A percentile compares a stretch with the other conserved stretches of the same genome.
phyloP scores from a whole-genome alignment of 1,140 invertebrate species.

The Alviniconcha marisindica region DNA sequence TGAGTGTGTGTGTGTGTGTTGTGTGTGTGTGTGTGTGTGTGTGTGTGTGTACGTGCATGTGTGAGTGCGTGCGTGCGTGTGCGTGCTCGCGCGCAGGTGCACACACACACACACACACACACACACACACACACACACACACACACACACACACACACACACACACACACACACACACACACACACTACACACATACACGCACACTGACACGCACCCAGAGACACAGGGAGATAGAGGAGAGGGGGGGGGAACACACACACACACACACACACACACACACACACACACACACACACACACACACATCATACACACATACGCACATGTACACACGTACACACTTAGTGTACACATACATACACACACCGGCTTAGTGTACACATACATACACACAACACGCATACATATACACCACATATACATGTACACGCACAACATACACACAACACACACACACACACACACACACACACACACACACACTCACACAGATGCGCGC shows the following conservation, averaged over 20 bases:
- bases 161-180: not conserved
- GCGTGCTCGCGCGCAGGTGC: not conserved
- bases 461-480: conserved; percentile 29
- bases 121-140: conserved; percentile 13
- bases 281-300: not conserved
- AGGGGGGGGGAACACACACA: not conserved
- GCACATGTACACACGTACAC: not conserved
- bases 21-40: no score
- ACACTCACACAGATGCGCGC: not conserved
- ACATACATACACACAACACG: no score
- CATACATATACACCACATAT: no score
- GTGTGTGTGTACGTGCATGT: no score
- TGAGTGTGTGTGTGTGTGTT: no score
- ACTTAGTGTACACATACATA: not conserved
- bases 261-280: not conserved
- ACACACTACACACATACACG: not conserved
- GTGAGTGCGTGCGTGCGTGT: no score
- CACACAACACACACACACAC: not conserved
- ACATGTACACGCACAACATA: not conserved
- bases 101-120: conserved; percentile 27
- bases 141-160: conserved; percentile 7
- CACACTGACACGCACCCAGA: not conserved
- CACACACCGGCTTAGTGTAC: not conserved
- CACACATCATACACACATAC: not conserved
- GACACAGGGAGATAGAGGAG: no score